Conservation (phyloP, 30 jellyfish, hydroid and myxozoan species). For the Cassiopea andromeda region DNA sequence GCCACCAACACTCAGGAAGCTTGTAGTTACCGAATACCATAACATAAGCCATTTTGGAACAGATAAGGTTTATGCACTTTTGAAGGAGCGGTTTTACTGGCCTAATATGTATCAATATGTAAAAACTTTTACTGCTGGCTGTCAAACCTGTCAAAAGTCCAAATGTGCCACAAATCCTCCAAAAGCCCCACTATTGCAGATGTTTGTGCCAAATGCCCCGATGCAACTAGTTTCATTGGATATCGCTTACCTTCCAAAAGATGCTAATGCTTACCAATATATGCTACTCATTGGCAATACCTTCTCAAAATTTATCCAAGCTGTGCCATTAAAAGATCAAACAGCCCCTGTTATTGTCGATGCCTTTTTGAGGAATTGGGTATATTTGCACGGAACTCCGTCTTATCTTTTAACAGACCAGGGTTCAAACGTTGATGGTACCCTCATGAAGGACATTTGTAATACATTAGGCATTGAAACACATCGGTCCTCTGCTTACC, state of each 20-base stretch:
- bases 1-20: constrained; percentile 38
- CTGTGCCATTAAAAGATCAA: constrained; percentile 23
- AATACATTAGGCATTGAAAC: constrained; percentile 30
- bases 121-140: constrained; percentile 1
- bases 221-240: constrained; percentile 54
- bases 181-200: constrained; percentile 56
- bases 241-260: constrained; percentile 35
- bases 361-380: constrained; percentile 24
- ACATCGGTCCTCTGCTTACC: constrained; percentile 33
- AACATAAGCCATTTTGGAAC: constrained; percentile 34
- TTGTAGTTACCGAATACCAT: constrained; percentile 22
- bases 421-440: constrained; percentile 51
- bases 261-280: constrained; percentile 19
- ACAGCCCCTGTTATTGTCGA: constrained; percentile 12
- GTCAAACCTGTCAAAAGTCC: constrained; percentile 41
- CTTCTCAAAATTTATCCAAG: not conserved
- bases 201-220: constrained; percentile 64
- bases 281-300: constrained; percentile 21
- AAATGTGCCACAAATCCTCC: constrained; percentile 55
- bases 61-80: not conserved
- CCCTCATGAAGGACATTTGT: constrained; percentile 15
- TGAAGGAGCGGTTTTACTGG: constrained; percentile 46
- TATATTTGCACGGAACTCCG: constrained; percentile 16
- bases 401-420: not conserved
- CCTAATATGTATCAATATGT: constrained; percentile 53